These are phyloP conservation scores for Boloria euphrosyne DNA, from an alignment of 2,888 invertebrate genomes.

Conservation along the genomic window DNA sequence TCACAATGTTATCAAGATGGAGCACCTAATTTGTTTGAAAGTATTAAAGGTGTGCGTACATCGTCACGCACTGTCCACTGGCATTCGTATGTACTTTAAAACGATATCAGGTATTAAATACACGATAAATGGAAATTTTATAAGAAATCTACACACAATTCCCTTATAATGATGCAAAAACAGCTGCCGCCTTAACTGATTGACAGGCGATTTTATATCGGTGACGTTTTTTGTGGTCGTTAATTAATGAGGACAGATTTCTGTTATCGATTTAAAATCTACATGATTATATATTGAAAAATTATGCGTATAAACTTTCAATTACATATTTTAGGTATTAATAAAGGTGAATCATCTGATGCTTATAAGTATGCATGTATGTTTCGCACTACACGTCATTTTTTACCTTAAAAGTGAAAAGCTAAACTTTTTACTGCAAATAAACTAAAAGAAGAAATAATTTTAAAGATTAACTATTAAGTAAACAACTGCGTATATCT, in stretches of 20 bases:
- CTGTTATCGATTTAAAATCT: background rate
- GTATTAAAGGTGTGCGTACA: background rate
- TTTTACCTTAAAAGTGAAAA: too few species aligned
- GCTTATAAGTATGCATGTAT: too few species aligned
- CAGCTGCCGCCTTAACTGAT: constrained; percentile 8
- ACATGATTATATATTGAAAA: constrained; percentile 1
- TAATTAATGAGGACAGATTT: constrained; percentile 3
- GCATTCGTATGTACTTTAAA: background rate
- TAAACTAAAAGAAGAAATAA: too few species aligned
- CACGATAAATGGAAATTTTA: constrained; percentile 22
- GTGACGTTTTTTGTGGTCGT: constrained; percentile 1
- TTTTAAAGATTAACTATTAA: too few species aligned
- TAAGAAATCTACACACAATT: constrained; percentile 11
- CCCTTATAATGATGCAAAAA: constrained; percentile 5
- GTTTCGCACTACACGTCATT: too few species aligned
- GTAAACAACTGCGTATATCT: too few species aligned
- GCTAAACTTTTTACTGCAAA: too few species aligned
- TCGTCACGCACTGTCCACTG: constrained; percentile 14
- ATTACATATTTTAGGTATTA: too few species aligned
- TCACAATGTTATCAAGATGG: background rate
- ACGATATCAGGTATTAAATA: constrained; percentile 17
- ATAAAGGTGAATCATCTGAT: too few species aligned
- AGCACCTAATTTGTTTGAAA: constrained; percentile 13
- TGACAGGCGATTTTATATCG: constrained; percentile 9
- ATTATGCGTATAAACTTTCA: too few species aligned